Conservation (phyloP, 1,140 invertebrate genomes). For the Drosophila parvula region DNA sequence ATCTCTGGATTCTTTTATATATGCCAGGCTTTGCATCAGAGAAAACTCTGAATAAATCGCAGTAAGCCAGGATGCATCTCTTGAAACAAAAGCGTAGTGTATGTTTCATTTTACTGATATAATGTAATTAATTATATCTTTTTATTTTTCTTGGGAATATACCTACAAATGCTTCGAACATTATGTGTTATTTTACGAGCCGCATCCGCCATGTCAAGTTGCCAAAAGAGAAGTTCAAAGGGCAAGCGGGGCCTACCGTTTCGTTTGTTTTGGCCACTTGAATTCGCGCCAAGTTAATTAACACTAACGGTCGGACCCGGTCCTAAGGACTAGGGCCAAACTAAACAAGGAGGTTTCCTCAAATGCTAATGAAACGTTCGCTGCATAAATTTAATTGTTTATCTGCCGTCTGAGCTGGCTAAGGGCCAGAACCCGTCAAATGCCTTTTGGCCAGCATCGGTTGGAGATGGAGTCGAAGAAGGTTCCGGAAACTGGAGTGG, state of each 20-base stretch:
- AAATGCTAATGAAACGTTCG: conserved; percentile 78
- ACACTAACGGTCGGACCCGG: conserved; percentile 58
- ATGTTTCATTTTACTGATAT: not conserved
- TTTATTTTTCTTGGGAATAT: not conserved
- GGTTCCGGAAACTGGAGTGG: conserved; percentile 10
- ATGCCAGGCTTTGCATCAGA: too few relatives aligned
- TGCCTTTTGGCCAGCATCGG: conserved; percentile 41
- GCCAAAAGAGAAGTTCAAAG: conserved; percentile 36
- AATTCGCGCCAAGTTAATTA: conserved; percentile 77
- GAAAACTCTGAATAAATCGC: not conserved
- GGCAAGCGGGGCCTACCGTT: conserved; percentile 8
- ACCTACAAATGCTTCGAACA: not conserved
- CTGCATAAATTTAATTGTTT: conserved; percentile 78
- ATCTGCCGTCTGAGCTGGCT: conserved; percentile 58
- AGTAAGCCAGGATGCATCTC: not conserved
- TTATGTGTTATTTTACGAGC: conserved; percentile 1
- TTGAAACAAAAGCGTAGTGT: not conserved
- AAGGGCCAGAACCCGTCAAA: conserved; percentile 26
- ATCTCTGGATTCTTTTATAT: not conserved
- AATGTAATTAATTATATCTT: not conserved
- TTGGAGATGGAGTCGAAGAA: not conserved
- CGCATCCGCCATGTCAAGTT: conserved; percentile 6
- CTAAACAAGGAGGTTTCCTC: conserved; percentile 45
- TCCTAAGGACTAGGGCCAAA: conserved; percentile 12
- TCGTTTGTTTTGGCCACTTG: conserved; percentile 61